Percentiles rank a stretch among this genome's conserved stretches.
Conservation (phyloP, 2,113 vertebrate genomes). For the Bucco capensis region DNA sequence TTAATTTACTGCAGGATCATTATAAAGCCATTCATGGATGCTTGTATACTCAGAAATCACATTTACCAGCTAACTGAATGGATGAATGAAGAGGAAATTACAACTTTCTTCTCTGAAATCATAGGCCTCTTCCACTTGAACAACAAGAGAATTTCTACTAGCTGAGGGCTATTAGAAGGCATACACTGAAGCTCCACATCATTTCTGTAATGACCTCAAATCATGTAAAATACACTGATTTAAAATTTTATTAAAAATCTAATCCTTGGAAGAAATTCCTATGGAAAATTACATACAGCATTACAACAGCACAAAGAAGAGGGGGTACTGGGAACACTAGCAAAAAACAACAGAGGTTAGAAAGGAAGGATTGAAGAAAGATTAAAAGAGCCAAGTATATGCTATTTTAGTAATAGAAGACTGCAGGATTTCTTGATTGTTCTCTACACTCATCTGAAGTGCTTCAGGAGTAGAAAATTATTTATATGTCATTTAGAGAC, state of each 20-base stretch:
- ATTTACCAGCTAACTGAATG: conserved; percentile 57
- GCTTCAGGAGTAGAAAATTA: neutral
- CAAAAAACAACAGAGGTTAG: neutral
- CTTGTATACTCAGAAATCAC: conserved; percentile 61
- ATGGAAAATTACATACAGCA: neutral
- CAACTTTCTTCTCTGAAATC: conserved; percentile 64
- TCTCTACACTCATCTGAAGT: neutral
- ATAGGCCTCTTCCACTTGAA: conserved; percentile 50
- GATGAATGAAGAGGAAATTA: conserved; percentile 61
- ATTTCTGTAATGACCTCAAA: neutral
- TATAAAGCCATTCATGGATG: conserved; percentile 56
- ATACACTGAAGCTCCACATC: neutral
- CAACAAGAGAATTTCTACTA: conserved; percentile 34
- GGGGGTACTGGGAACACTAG: neutral
- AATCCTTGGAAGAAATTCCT: neutral
- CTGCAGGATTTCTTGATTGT: neutral
- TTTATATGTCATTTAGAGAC: neutral
- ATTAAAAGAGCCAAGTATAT: neutral
- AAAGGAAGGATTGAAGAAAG: neutral
- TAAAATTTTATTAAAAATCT: neutral
- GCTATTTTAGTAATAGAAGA: neutral
- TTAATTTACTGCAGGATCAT: conserved; percentile 64
- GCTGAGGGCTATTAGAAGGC: neutral
- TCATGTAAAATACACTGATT: neutral
- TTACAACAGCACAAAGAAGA: neutral